phyloP scores from a whole-genome alignment of 37 sponge, comb jelly and placozoan species.

The Amphimedon queenslandica region DNA sequence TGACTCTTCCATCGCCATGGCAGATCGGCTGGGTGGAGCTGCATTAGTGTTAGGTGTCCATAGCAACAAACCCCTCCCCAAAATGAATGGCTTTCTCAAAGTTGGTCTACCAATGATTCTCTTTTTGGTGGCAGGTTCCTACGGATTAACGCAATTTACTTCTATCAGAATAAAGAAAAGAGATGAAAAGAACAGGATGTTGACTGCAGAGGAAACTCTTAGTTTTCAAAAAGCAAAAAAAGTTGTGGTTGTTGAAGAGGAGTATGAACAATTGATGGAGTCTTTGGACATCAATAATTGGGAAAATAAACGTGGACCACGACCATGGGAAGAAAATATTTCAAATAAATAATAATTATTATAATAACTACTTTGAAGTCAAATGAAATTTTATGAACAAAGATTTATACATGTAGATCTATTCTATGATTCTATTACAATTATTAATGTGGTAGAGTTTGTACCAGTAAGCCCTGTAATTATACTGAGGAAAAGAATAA shows the following conservation, averaged over 20 bases:
- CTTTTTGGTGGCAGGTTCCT: slow-evolving; percentile 67
- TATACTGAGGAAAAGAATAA: background rate
- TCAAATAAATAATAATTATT: background rate
- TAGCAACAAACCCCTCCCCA: too few relatives aligned
- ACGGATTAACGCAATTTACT: slow-evolving; percentile 71
- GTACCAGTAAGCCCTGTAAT: too few relatives aligned
- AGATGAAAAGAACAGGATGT: slow-evolving; percentile 67
- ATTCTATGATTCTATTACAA: too few relatives aligned
- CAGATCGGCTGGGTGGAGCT: background rate
- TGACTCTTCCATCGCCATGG: too few relatives aligned
- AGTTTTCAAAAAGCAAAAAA: slow-evolving; percentile 47
- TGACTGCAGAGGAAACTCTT: slow-evolving; percentile 63
- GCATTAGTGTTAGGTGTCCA: background rate
- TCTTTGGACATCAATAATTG: slow-evolving; percentile 67
- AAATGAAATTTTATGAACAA: too few relatives aligned
- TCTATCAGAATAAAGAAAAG: slow-evolving; percentile 50
- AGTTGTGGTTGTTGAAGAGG: slow-evolving; percentile 50
- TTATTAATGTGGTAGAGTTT: too few relatives aligned
- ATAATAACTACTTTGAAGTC: too few relatives aligned
- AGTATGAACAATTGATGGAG: slow-evolving; percentile 28
- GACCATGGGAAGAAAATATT: slow-evolving; percentile 50
- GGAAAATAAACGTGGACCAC: slow-evolving; percentile 80
- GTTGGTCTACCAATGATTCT: slow-evolving; percentile 50
- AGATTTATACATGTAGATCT: too few relatives aligned
- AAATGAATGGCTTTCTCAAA: slow-evolving; percentile 18